A percentile compares a stretch with the other conserved stretches of the same genome.
Conservation (phyloP, 2,888 invertebrate genomes). For the Chrysolina americana region DNA sequence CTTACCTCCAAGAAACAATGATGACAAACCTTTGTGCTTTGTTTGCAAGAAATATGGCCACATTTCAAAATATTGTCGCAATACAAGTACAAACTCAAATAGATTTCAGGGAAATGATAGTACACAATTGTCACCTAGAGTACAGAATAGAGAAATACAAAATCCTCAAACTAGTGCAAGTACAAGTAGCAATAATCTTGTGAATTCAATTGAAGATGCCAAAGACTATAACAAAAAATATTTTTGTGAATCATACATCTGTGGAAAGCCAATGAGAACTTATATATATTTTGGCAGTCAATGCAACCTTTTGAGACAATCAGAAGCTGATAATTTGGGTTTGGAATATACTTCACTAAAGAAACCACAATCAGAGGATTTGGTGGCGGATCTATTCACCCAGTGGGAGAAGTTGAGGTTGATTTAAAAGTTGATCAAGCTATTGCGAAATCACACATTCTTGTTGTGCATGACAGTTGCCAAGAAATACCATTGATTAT, state of each 20-base stretch:
- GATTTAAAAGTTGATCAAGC: neutral
- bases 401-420: neutral
- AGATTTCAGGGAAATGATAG: no score
- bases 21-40: neutral
- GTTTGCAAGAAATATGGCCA: neutral
- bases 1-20: neutral
- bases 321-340: no score
- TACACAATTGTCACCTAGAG: no score
- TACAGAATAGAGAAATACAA: no score
- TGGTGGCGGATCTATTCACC: neutral
- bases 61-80: neutral
- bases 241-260: neutral
- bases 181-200: no score
- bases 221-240: no score
- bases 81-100: neutral
- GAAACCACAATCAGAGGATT: neutral
- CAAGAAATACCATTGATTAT: conserved; percentile 24
- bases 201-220: no score
- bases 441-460: neutral
- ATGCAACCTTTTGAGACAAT: no score
- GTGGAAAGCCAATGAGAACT: neutral
- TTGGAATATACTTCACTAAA: neutral
- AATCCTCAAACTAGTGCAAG: no score
- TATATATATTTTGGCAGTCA: neutral
- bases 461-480: neutral